These are phyloP conservation scores for Oncorhynchus clarkii DNA, from an alignment of 2,113 vertebrate genomes.

Conservation along the genomic window DNA sequence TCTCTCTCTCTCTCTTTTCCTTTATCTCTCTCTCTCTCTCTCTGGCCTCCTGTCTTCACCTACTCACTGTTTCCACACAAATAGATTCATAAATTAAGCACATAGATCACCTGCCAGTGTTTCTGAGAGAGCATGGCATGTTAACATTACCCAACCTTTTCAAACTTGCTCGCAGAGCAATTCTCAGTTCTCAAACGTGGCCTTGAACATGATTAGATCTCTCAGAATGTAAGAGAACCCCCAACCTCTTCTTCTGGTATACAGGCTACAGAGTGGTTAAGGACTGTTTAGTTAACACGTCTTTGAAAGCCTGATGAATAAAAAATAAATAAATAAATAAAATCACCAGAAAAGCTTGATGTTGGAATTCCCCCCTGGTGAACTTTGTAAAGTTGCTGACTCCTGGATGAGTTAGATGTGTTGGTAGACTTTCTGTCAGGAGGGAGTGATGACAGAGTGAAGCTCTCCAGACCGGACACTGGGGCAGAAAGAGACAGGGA, in stretches of 20 bases:
- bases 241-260: no score
- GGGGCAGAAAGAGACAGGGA: background rate
- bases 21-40: background rate
- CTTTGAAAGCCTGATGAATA: no score
- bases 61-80: background rate
- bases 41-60: conserved; percentile 16
- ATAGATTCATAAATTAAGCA: conserved; percentile 18
- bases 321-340: no score
- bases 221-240: no score
- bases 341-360: no score
- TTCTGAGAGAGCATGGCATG: conserved; percentile 5
- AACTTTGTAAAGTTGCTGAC: conserved; percentile 4
- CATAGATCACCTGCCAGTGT: background rate
- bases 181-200: background rate
- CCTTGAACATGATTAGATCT: no score
- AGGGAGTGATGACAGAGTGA: conserved; percentile 6
- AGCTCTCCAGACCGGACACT: background rate
- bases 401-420: conserved; percentile 3
- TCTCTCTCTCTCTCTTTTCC: background rate
- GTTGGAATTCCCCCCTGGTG: background rate
- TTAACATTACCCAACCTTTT: conserved; percentile 1
- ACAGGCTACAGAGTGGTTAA: no score
- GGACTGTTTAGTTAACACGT: no score
- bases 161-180: background rate
- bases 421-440: background rate